Conservation (phyloP, 2,888 invertebrate genomes). For the Xylocampa areola region DNA sequence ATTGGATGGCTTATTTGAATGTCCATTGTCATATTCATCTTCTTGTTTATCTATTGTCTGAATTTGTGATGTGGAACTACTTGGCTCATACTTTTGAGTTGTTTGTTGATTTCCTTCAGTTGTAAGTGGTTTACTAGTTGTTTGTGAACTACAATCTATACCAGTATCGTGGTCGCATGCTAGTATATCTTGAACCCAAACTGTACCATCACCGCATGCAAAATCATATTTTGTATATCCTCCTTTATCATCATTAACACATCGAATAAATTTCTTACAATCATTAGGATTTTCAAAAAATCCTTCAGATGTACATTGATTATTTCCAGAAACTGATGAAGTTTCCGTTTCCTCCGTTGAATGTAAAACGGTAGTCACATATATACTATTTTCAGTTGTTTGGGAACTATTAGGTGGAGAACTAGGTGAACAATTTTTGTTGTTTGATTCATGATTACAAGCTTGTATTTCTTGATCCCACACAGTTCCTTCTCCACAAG, state of each 20-base stretch:
- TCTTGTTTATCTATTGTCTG: slow-evolving; percentile 49
- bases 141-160: slow-evolving; percentile 65
- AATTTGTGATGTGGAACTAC: slow-evolving; percentile 40
- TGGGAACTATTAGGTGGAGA: slow-evolving; percentile 4
- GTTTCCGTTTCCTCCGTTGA: slow-evolving; percentile 40
- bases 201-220: slow-evolving; percentile 91
- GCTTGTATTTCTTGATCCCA: slow-evolving; percentile 89
- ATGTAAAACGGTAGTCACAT: slow-evolving; percentile 40
- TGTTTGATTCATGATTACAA: slow-evolving; percentile 86
- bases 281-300: slow-evolving; percentile 92
- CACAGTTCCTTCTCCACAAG: slow-evolving; percentile 92
- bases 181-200: slow-evolving; percentile 91
- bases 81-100: slow-evolving; percentile 49
- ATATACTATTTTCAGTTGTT: slow-evolving; percentile 20
- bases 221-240: slow-evolving; percentile 90
- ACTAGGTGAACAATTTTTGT: slow-evolving; percentile 53
- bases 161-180: slow-evolving; percentile 84
- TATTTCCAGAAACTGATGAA: slow-evolving; percentile 47
- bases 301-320: slow-evolving; percentile 90
- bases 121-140: slow-evolving; percentile 51
- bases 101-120: slow-evolving; percentile 50
- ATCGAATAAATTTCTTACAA: slow-evolving; percentile 94
- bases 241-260: slow-evolving; percentile 87
- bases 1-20: slow-evolving; percentile 48
- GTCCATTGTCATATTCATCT: slow-evolving; percentile 58